Conservation (phyloP, 2,888 invertebrate genomes). For the Corbicula japonica region DNA sequence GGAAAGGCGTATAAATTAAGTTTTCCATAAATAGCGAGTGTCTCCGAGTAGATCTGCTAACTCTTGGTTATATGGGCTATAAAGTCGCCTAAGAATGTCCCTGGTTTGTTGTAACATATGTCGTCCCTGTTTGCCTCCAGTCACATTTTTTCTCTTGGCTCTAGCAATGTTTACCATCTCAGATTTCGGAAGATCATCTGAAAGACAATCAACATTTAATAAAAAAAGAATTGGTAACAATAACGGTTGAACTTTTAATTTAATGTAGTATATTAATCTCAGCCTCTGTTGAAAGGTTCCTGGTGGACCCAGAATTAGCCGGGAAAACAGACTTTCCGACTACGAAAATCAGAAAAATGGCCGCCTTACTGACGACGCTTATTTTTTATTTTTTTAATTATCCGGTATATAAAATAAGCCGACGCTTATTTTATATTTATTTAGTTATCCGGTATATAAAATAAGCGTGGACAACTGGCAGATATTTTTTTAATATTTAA, state of each 20-base stretch:
- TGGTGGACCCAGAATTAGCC: no score
- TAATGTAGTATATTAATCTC: no score
- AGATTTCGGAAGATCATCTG: constrained; percentile 55
- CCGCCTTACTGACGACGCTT: no score
- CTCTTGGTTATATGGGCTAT: constrained; percentile 66
- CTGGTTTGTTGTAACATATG: constrained; percentile 68
- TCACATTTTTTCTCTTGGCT: constrained; percentile 59
- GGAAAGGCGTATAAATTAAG: no score
- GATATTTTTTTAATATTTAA: not conserved
- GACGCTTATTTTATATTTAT: not conserved
- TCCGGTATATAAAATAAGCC: no score
- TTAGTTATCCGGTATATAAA: not conserved
- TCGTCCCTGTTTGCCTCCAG: constrained; percentile 54
- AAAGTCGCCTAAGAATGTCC: constrained; percentile 68
- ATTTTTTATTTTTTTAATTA: no score
- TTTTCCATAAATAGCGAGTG: constrained; percentile 1
- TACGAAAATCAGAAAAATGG: no score
- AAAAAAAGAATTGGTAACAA: no score
- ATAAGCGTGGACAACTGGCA: not conserved
- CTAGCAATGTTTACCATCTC: constrained; percentile 45
- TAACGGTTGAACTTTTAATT: no score
- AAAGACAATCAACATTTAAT: constrained; percentile 5
- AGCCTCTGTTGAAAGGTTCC: no score
- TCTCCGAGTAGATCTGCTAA: constrained; percentile 63
- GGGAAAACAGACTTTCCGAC: no score